Evolutionary conservation across 2,113 vertebrate genomes (phyloP).

Genomic region (Semnopithecus entellus): DNA sequence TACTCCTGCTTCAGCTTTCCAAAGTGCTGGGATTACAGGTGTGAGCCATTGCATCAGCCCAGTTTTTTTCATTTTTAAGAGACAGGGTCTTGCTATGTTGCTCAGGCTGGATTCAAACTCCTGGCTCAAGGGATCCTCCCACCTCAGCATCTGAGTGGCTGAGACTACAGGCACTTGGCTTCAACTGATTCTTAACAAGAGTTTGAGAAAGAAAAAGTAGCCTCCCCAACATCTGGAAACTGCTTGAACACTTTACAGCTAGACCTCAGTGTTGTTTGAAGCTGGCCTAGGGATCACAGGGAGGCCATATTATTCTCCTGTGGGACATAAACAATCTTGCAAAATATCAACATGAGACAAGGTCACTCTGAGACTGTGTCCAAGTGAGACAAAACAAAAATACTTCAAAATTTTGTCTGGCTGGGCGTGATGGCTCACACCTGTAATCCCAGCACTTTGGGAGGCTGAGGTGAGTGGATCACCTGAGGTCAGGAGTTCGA

Average conservation of each 20-base stretch:
- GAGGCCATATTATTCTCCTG: neutral
- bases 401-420: slow-evolving; percentile 7
- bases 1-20: no score
- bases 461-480: no score
- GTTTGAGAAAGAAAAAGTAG: neutral
- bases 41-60: no score
- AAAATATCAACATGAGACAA: slow-evolving; percentile 4
- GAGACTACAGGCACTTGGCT: neutral
- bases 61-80: neutral
- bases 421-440: no score
- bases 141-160: neutral
- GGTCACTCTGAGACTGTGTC: slow-evolving; percentile 1
- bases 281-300: neutral
- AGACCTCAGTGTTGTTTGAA: neutral
- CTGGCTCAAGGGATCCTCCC: neutral
- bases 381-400: slow-evolving; percentile 53
- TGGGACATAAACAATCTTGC: slow-evolving; percentile 11
- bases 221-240: neutral
- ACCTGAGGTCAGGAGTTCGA: no score
- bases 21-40: no score
- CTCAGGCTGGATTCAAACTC: neutral
- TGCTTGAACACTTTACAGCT: neutral
- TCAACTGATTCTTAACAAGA: neutral
- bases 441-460: no score
- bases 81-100: neutral